Base-by-base conservation (phyloP, 1,140 invertebrate genomes). In the Drosophila tani region DNA sequence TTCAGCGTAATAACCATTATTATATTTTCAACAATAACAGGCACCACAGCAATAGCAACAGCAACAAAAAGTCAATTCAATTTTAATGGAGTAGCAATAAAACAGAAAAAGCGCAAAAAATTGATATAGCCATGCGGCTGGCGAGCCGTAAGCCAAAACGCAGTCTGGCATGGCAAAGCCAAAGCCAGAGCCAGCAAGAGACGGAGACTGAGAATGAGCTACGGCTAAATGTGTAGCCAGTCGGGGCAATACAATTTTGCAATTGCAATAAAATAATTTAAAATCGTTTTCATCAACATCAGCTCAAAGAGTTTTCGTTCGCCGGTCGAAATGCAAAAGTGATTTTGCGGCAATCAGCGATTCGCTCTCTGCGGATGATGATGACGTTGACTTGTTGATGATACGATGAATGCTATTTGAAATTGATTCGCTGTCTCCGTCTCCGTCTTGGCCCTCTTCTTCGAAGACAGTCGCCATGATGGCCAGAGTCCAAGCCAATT, bases 181-280 rank as follows among this genome's bases (percentile, higher is more conserved):
- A 46, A 50, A 75, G 53, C 65, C 59, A 59, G 49, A 67, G 49
- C n/a, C 71, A 70, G 73, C 27, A 58, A 65, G 41, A 43, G 73
- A 29, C 27, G 32, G 63, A 50, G 15, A 41, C 56, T 57, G 63
- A 50, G 15, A 41, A 49, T 57, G 59, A 57, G 49, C 35, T 38
- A 38, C 35, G 59, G 47, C 47, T 35, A 66, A 67, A 35, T 19
- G 12, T 19, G 17, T 15, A 55, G 19, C 64, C 78, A 76, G 67
- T 64, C 71, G 56, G 68, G 77, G 71, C 84, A 83, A 75, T 84
- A 87, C 70, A 79, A 86, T 86, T 87, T 88, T 90, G 81, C 84
- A 88, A 88, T 88, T 90, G 85, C 82, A 81, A 88, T 88, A 91
- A 91, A 91, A 91, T 84, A 91, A 91, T 91, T 91, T 91, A 91